Percentiles rank a stretch among this genome's conserved stretches.
Evolutionary conservation across 2,113 vertebrate genomes (phyloP).

Genomic region (Dissostichus mawsoni): DNA sequence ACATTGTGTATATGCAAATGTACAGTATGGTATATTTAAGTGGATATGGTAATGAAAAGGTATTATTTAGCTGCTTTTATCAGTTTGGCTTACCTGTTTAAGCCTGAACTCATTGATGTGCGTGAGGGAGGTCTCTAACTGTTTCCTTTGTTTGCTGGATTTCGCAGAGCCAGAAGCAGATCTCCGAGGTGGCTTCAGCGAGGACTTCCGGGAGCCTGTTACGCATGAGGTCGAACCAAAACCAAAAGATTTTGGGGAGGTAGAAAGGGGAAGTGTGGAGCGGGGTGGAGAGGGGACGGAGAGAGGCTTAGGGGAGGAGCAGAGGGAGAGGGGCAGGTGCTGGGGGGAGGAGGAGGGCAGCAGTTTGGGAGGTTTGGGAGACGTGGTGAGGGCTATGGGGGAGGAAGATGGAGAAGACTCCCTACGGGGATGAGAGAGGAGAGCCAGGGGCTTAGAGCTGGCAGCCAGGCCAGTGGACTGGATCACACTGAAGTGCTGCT

Average conservation of each 20-base stretch:
- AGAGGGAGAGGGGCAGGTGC: slow-evolving; percentile 81
- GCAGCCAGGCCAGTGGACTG: slow-evolving; percentile 96
- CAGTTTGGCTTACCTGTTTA: slow-evolving; percentile 88
- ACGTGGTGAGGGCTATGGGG: slow-evolving; percentile 75
- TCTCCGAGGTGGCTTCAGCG: slow-evolving; percentile 64
- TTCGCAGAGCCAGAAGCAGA: slow-evolving; percentile 84
- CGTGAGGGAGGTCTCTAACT: slow-evolving; percentile 90
- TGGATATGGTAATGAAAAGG: background rate
- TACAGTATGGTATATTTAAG: background rate
- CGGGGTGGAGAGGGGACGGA: slow-evolving; percentile 82
- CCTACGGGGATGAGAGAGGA: slow-evolving; percentile 91
- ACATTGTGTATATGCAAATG: slow-evolving; percentile 6
- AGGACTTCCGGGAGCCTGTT: slow-evolving; percentile 70
- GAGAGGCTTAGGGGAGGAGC: slow-evolving; percentile 82
- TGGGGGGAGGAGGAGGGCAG: slow-evolving; percentile 80
- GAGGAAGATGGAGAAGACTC: slow-evolving; percentile 84
- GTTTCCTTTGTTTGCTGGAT: slow-evolving; percentile 90
- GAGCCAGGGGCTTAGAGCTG: slow-evolving; percentile 91
- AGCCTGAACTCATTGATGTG: slow-evolving; percentile 92
- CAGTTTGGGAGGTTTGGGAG: slow-evolving; percentile 88
- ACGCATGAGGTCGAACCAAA: slow-evolving; percentile 75
- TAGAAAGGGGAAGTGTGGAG: slow-evolving; percentile 68
- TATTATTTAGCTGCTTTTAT: slow-evolving; percentile 22
- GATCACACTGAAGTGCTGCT: slow-evolving; percentile 97
- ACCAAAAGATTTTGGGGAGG: slow-evolving; percentile 80